Conservation (phyloP, 2,797 vertebrate species). For the Apodemus agrarius region DNA sequence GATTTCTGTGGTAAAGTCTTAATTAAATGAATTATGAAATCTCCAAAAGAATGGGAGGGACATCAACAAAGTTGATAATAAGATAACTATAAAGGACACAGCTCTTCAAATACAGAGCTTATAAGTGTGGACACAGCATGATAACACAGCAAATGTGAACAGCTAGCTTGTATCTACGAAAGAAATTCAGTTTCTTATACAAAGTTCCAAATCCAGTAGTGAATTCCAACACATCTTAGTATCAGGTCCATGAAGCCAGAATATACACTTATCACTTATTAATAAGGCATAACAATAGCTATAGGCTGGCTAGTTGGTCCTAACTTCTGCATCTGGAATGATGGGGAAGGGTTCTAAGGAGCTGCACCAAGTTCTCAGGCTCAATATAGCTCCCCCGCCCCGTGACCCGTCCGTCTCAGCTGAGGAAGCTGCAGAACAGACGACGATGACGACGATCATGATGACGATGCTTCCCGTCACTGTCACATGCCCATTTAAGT, state of each 20-base stretch:
- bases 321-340: background rate
- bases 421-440: background rate
- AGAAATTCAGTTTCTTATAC: slow-evolving; percentile 32
- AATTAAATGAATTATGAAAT: background rate
- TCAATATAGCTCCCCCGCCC: background rate
- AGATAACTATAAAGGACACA: slow-evolving; percentile 21
- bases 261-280: background rate
- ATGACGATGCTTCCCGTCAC: background rate
- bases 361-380: background rate
- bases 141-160: slow-evolving; percentile 42
- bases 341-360: background rate
- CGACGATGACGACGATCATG: background rate
- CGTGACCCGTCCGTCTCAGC: background rate
- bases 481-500: background rate
- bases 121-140: background rate
- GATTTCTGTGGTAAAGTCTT: background rate
- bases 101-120: slow-evolving; percentile 51
- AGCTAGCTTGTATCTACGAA: slow-evolving; percentile 2
- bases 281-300: background rate
- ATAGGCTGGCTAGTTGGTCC: background rate
- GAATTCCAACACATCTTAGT: slow-evolving; percentile 49
- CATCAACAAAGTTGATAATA: slow-evolving; percentile 20
- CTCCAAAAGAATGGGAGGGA: slow-evolving; percentile 4
- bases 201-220: slow-evolving; percentile 30
- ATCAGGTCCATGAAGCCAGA: background rate